Percentiles rank a stretch among this genome's conserved stretches.
Conservation (phyloP, 64 coral and sea anemone genomes). For the Orbicella faveolata region DNA sequence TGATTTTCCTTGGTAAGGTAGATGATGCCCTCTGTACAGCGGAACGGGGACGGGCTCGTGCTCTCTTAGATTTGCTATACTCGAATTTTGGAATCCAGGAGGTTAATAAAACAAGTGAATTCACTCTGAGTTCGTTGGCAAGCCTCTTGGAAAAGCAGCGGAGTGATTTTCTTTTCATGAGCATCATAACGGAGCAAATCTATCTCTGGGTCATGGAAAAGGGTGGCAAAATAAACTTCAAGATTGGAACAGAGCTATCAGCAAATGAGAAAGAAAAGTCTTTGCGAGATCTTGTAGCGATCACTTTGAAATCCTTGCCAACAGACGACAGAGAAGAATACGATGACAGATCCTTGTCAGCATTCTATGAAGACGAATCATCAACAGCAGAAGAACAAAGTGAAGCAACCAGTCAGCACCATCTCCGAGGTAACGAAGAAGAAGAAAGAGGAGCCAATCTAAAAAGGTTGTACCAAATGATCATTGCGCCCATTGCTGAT, state of each 20-base stretch:
- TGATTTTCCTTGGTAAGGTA: constrained; percentile 8
- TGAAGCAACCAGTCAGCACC: not conserved
- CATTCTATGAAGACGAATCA: constrained; percentile 32
- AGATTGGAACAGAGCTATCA: not conserved
- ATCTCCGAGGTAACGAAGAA: constrained; percentile 8
- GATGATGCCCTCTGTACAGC: constrained; percentile 37
- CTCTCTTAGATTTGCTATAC: constrained; percentile 22
- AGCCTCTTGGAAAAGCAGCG: not conserved
- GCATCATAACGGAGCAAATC: not conserved
- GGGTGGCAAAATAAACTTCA: constrained; percentile 18
- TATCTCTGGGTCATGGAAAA: constrained; percentile 9
- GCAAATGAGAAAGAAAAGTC: not conserved
- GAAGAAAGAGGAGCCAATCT: constrained; percentile 11
- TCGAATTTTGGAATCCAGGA: constrained; percentile 18
- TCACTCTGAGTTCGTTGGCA: constrained; percentile 6
- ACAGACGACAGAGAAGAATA: constrained; percentile 23
- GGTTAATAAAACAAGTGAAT: not conserved
- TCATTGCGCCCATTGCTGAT: constrained; percentile 9
- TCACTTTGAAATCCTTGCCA: constrained; percentile 6
- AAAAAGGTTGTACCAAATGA: constrained; percentile 12
- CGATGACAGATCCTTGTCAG: constrained; percentile 17
- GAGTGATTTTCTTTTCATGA: constrained; percentile 25
- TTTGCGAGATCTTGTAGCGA: constrained; percentile 6
- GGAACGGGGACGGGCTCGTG: constrained; percentile 50
- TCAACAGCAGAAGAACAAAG: constrained; percentile 5